Base-by-base conservation (phyloP, 1,140 invertebrate species). In the Lamellibrachia luymesi region DNA sequence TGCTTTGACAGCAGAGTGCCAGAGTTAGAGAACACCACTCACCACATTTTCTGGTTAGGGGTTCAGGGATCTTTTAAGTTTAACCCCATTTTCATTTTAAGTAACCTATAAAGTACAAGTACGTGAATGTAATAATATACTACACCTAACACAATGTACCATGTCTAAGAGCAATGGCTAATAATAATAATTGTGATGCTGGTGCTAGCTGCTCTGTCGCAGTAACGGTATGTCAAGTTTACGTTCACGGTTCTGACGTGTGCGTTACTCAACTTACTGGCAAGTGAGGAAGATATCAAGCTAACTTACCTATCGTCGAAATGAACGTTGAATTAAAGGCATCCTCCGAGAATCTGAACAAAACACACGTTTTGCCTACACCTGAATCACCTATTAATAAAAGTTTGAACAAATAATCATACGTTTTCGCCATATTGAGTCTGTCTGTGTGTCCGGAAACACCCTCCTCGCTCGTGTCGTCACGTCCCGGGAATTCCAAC, bases 271-370 rank as follows among this genome's bases (percentile, higher is more conserved):
- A 90, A 90, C n/a, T 90, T 90, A 90, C 80, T 91, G 13, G 50
- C 90, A 27, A 13, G 49, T 38, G 38, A 91, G 50, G 2, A 91
- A 50, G 50, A 51, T 13, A 27, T 22, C 10, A 50, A 50, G 50
- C 64, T 80, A 17, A 89, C 97, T 97, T 97, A 99, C 98, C 98
- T 97, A 99, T 99, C 90, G 98, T 99, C 92, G 98, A 99, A 96
- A 99, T 99, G 97, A 99, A 99, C 92, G 99, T 99, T 52, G 99
- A 98, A 95, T 99, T 99, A 97, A 99, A 99, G 93, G 98, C 98
- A 97, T 99, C 99, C 96, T 99, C 99, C 92, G 98, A 99, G 97
- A 99, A 99, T 96, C 99, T 97, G 96, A 99, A 99, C 93, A 99
- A 97, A 96, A 99, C 98, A 97, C 99, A 99, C 92, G 99, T 99